These are phyloP conservation scores for Epirrita christyi DNA, from an alignment of 2,888 invertebrate genomes.

Conservation along the genomic window DNA sequence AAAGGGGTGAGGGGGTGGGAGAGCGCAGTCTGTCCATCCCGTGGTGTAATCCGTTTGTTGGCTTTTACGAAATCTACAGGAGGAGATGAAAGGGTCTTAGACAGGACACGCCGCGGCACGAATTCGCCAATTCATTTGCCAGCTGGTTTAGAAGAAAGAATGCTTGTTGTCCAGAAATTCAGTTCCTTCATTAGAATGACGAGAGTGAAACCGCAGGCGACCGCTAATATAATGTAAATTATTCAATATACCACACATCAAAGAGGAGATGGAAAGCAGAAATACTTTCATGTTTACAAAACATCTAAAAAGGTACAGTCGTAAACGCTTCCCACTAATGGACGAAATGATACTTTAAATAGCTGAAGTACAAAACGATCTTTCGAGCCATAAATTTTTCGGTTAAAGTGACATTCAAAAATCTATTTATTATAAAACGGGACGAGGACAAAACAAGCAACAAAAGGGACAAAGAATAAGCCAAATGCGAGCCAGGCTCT, in stretches of 20 bases:
- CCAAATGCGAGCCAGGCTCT: too few relatives aligned
- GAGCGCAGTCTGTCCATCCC: too few relatives aligned
- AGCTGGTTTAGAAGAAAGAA: too few relatives aligned
- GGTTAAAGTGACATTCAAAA: slow-evolving; percentile 25
- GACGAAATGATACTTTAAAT: slow-evolving; percentile 55
- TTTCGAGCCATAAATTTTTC: slow-evolving; percentile 50
- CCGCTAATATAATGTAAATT: slow-evolving; percentile 35
- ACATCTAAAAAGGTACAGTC: slow-evolving; percentile 45
- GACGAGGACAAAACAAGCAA: background rate
- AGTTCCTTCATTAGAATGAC: too few relatives aligned
- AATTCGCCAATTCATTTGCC: too few relatives aligned
- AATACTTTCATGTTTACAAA: slow-evolving; percentile 47
- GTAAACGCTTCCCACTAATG: slow-evolving; percentile 51
- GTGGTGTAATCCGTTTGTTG: too few relatives aligned
- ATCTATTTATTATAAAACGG: slow-evolving; percentile 10
- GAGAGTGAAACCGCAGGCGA: slow-evolving; percentile 1
- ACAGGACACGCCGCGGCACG: too few relatives aligned
- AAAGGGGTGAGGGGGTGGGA: too few relatives aligned
- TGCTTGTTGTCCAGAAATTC: too few relatives aligned
- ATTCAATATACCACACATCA: slow-evolving; percentile 43
- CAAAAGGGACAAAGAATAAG: too few relatives aligned
- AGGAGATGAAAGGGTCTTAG: too few relatives aligned
- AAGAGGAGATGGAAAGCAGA: slow-evolving; percentile 40
- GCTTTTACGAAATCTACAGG: too few relatives aligned
- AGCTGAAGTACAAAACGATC: slow-evolving; percentile 49